A percentile compares a stretch with the other conserved stretches of the same genome.
phyloP scores from a whole-genome alignment of 2,113 vertebrate species.

The Cryptotis parvus region DNA sequence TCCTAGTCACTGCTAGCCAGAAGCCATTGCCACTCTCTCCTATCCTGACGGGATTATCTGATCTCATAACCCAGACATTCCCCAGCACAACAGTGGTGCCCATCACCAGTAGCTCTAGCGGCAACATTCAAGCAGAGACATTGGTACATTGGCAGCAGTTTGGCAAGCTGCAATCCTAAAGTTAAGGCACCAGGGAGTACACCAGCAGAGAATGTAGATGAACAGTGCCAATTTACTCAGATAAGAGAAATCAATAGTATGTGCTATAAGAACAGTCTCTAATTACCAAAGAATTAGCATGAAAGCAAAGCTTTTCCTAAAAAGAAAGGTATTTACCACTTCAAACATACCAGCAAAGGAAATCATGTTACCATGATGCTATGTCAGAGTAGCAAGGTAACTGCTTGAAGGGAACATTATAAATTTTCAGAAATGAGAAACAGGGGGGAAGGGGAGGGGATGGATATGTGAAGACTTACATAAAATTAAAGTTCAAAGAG shows the following conservation, averaged over 20 bases:
- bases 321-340: not conserved
- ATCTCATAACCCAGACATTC: no score
- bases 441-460: no score
- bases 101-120: not conserved
- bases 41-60: no score
- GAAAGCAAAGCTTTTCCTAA: not conserved
- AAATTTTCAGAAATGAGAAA: not conserved
- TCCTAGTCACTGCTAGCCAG: not conserved
- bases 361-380: not conserved
- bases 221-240: not conserved
- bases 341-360: not conserved
- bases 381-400: not conserved
- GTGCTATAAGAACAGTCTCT: no score
- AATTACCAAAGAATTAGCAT: no score
- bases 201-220: not conserved
- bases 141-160: not conserved
- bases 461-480: no score
- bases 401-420: not conserved
- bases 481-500: no score
- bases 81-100: not conserved
- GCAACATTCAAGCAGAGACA: not conserved
- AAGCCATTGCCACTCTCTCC: not conserved
- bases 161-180: no score
- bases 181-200: not conserved
- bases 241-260: no score